These are phyloP conservation scores for Clivina fossor DNA, from an alignment of 2,888 invertebrate species.

Conservation along the genomic window DNA sequence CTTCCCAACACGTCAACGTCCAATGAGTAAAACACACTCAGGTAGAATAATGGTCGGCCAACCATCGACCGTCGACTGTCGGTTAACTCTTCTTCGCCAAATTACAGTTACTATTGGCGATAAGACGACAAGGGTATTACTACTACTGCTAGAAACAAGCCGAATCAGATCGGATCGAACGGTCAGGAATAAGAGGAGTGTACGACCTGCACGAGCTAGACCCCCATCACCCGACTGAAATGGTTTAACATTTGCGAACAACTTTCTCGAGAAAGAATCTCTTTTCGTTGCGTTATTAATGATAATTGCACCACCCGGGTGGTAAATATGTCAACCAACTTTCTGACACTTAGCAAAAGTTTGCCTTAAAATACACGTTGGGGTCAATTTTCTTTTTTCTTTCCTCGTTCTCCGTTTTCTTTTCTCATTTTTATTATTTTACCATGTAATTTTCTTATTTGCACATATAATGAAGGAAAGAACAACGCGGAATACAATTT, in stretches of 20 bases:
- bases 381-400: conserved; percentile 4
- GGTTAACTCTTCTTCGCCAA: no score
- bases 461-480: conserved; percentile 10
- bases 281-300: conserved; percentile 16
- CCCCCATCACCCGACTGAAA: not conserved
- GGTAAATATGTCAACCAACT: conserved; percentile 17
- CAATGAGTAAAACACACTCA: no score
- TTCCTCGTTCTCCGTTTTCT: not conserved
- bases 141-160: no score
- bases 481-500: not conserved
- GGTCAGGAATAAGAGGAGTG: no score
- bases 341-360: conserved; percentile 12
- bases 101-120: no score
- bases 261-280: conserved; percentile 6
- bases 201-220: not conserved
- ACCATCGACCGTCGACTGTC: no score
- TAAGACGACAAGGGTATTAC: no score
- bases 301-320: conserved; percentile 11
- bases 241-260: not conserved
- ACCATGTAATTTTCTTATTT: conserved; percentile 8
- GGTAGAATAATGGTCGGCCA: no score
- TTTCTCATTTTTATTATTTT: conserved; percentile 7
- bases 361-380: conserved; percentile 14
- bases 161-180: no score
- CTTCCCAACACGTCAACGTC: no score